Evolutionary conservation across 2,113 vertebrate genomes (phyloP), one percentile per base, ranked within the genome.

Genomic region (Hyperopisus bebe): DNA sequence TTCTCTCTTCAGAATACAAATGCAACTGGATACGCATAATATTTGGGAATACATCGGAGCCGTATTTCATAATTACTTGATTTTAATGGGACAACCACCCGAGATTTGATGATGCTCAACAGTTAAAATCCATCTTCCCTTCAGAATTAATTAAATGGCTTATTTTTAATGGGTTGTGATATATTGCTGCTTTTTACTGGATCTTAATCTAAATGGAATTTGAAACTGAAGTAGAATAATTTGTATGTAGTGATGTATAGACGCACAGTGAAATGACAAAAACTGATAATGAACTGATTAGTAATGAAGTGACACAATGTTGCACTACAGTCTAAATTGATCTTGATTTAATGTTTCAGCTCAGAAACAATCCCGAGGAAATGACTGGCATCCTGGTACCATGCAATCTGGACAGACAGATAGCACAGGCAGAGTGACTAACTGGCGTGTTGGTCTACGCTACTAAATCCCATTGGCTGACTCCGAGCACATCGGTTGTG

Each of bases 171-270:
- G n/a, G 39, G 46, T 47, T 88, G 6, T 47, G 62, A 74, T 88
- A 46, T 88, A 74, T 88, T 48, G 44, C 53, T 46, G 39, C 5
- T 74, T 74, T 83, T 83, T 44, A 24, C 17, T 83, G 35, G 35
- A 46, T 42, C 15, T 42, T 21, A 39, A 44, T 83, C 88, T 77
- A 55, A 24, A 80, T 3, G 13, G 42, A 53, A 90, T 86, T 55
- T 89, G 8, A 90, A 91, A 90, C 27, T 87, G 83, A 82, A 88
- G 48, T 82, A 10, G 13, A 39, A 27, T 42, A 53, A 42, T 77
- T 83, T 83, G 88, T 83, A 55, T 27, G 74, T 83, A 9, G 42
- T 86, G 47, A 50, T n/a, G 35, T 80, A 42, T 39, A 42, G 31
- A 17, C 35, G 35, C 74, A 15, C 74, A 19, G 74, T 80, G 35